phyloP scores from a whole-genome alignment of 30 jellyfish, hydroid and myxozoan species.

The Aurelia sp. region DNA sequence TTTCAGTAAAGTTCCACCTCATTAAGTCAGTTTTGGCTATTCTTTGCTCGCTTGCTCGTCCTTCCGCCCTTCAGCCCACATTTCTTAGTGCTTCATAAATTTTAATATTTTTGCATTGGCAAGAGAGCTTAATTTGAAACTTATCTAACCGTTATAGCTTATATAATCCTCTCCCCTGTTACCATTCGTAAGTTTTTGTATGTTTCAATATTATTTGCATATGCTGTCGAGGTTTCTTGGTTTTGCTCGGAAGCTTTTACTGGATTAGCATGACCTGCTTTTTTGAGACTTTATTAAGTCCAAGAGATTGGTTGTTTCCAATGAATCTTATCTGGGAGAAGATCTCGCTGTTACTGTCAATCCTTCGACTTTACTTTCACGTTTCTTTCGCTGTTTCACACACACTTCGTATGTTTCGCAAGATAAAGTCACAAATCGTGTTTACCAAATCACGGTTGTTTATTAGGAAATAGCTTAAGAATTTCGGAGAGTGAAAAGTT shows the following conservation, averaged over 20 bases:
- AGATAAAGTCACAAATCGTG: slow-evolving; percentile 32
- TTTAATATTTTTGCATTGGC: slow-evolving; percentile 1
- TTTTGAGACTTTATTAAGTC: slow-evolving; percentile 26
- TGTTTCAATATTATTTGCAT: not conserved
- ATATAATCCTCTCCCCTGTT: slow-evolving; percentile 1
- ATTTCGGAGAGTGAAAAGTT: slow-evolving; percentile 16
- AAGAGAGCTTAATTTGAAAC: not conserved
- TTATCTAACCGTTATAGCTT: not conserved
- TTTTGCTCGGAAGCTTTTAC: slow-evolving; percentile 53
- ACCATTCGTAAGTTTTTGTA: slow-evolving; percentile 1
- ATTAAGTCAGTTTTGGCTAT: too few relatives aligned
- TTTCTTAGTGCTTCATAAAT: not conserved
- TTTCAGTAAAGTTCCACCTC: too few relatives aligned
- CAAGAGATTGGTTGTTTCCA: slow-evolving; percentile 11
- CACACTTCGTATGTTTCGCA: not conserved
- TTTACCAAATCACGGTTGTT: slow-evolving; percentile 27
- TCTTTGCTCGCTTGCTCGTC: too few relatives aligned
- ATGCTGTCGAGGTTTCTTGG: slow-evolving; percentile 33
- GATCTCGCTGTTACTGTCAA: slow-evolving; percentile 45
- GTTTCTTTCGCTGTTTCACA: slow-evolving; percentile 33
- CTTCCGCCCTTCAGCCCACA: too few relatives aligned
- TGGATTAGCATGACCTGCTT: slow-evolving; percentile 17
- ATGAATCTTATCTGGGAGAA: slow-evolving; percentile 29
- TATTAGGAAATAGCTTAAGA: slow-evolving; percentile 46
- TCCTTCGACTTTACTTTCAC: slow-evolving; percentile 52